Evolutionary conservation across 2,888 invertebrate genomes (phyloP).

Genomic region (Zeuzera pyrina): DNA sequence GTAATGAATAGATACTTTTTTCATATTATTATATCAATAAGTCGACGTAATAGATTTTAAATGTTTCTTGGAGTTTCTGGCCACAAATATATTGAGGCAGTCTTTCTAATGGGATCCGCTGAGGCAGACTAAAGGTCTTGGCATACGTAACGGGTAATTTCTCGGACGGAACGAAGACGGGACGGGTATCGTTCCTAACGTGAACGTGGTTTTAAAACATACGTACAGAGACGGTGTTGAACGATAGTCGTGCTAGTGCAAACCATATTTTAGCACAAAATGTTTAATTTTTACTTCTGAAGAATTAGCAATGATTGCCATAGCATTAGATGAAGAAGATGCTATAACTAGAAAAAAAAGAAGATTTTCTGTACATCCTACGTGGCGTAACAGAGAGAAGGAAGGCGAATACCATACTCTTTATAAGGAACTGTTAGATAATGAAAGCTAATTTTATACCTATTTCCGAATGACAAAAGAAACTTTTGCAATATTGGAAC

Average conservation of each 20-base stretch:
- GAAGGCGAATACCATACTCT: background rate
- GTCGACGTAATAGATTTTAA: too few relatives aligned
- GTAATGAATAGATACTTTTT: too few relatives aligned
- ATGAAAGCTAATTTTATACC: background rate
- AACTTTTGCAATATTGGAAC: too few relatives aligned
- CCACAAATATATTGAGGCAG: too few relatives aligned
- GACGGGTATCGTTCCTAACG: too few relatives aligned
- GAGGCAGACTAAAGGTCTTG: background rate
- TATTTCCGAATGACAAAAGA: background rate
- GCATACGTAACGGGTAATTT: conserved; percentile 1
- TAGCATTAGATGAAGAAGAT: background rate
- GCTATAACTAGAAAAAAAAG: background rate
- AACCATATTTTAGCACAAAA: too few relatives aligned
- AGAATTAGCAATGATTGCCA: background rate
- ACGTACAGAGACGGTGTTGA: background rate
- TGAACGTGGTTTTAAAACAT: background rate
- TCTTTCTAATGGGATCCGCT: too few relatives aligned
- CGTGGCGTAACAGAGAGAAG: background rate
- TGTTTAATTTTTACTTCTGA: background rate
- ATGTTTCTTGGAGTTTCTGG: too few relatives aligned
- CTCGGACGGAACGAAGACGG: background rate
- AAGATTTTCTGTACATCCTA: background rate
- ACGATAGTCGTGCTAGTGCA: background rate
- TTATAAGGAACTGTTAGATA: background rate
- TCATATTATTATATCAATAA: too few relatives aligned